phyloP scores from a whole-genome alignment of 1,140 invertebrate genomes.

The Sitobion miscanthi region DNA sequence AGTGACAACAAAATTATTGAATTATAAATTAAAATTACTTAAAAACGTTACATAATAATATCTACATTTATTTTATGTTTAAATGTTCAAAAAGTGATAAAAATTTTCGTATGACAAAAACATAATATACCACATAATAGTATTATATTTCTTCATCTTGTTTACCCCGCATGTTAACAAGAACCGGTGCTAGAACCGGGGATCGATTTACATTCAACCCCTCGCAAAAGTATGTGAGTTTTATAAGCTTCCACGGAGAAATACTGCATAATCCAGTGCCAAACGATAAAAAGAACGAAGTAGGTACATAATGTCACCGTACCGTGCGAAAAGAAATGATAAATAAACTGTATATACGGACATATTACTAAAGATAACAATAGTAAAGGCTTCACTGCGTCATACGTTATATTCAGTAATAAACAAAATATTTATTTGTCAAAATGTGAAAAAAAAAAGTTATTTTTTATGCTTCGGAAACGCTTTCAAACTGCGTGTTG shows the following conservation, averaged over 20 bases:
- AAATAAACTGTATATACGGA: not conserved
- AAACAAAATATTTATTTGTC: constrained; percentile 42
- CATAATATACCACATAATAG: not conserved
- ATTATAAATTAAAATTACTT: not conserved
- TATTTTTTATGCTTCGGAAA: not conserved
- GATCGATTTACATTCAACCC: constrained; percentile 11
- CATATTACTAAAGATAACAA: constrained; percentile 18
- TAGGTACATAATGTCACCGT: not conserved
- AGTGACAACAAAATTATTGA: not conserved
- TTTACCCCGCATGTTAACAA: not conserved
- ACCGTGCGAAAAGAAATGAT: not conserved
- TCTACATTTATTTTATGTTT: not conserved
- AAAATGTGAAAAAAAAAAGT: not conserved
- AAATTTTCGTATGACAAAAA: not conserved
- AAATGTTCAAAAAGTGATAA: not conserved
- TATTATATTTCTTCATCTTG: not conserved
- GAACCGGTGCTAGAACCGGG: not conserved
- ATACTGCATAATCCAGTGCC: not conserved
- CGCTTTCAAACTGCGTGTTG: not conserved
- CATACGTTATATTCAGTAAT: not conserved
- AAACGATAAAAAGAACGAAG: not conserved
- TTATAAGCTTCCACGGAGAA: not conserved
- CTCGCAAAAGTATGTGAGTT: not conserved
- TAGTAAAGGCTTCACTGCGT: not conserved
- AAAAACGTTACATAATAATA: not conserved